Evolutionary conservation across 1,140 invertebrate species (phyloP).

Genomic region (Agrypnia vestita): DNA sequence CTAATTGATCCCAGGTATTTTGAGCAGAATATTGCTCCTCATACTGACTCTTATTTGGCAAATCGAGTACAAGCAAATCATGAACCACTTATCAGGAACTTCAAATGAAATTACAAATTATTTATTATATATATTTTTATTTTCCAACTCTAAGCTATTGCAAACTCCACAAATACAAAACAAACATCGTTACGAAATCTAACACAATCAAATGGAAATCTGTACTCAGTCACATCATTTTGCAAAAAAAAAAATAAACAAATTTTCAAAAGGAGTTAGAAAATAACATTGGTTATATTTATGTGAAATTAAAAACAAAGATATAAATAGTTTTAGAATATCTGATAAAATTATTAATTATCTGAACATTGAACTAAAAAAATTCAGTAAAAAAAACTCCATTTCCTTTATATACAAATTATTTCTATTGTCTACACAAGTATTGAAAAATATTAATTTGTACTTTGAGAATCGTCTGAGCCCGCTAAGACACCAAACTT

Average conservation of each 20-base stretch:
- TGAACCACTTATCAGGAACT: too few relatives aligned
- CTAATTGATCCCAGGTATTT: too few relatives aligned
- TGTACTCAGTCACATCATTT: not conserved
- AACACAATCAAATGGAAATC: slow-evolving; percentile 13
- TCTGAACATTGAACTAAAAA: slow-evolving; percentile 11
- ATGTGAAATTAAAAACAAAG: slow-evolving; percentile 30
- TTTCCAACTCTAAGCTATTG: slow-evolving; percentile 35
- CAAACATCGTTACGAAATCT: slow-evolving; percentile 30
- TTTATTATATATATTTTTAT: slow-evolving; percentile 31
- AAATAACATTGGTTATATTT: slow-evolving; percentile 38
- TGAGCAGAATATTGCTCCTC: too few relatives aligned
- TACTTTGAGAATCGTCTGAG: slow-evolving; percentile 21
- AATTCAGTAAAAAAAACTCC: not conserved
- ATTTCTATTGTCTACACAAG: not conserved
- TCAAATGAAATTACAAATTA: not conserved
- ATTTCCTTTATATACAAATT: not conserved
- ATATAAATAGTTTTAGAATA: slow-evolving; percentile 34
- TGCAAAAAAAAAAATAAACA: not conserved
- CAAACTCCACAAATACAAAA: slow-evolving; percentile 40
- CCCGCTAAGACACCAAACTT: not conserved
- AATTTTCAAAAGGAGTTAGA: slow-evolving; percentile 25
- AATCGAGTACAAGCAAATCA: too few relatives aligned
- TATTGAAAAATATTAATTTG: slow-evolving; percentile 10
- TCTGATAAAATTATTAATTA: slow-evolving; percentile 27
- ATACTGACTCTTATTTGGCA: too few relatives aligned